Base-by-base conservation (phyloP, 2,797 vertebrate species). In the Semaprochilodus insignis region DNA sequence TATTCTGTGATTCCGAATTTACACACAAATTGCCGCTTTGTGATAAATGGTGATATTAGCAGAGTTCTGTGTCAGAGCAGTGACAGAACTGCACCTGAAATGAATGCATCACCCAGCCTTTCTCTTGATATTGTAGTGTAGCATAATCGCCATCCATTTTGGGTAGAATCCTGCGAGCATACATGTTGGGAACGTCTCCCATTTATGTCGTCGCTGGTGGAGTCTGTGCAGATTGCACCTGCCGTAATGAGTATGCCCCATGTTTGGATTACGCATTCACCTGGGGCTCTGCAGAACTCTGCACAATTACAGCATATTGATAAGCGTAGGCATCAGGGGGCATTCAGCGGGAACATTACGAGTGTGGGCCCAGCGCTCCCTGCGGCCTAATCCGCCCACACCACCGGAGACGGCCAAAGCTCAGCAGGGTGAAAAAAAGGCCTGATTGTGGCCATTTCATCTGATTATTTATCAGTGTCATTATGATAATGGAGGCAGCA, bases 401-500 rank as follows among this genome's bases (percentile, higher is more conserved):
- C 83, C 83, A 48, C 66, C 83, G 52, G 83, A 84, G 55, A 82
- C 34, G 55, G 76, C 44, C n/a, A 27, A 52, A 52, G 23, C 82
- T 40, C 4, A 62, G 34, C 19, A 57, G 23, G 3, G 21, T 23
- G 21, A 27, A 14, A 21, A n/a, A 31, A 72, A 36, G 15, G 69
- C 60, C 74, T 84, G 87, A 86, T 84, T 86, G 81, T 19, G 54
- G 80, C 83, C 78, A 86, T 84, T 88, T 86, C 81, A 78, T 85
- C 78, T 83, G 92, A 93, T 93, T 94, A 93, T 94, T 94, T 92
- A 93, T 90, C 91, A 86, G 77, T 91, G 90, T 91, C 93, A 95
- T 95, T 94, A 94, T 93, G 89, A 92, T 94, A 95, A 95, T 95
- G 93, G 92, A 93, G 85, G 93, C 87, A 87, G 86, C 90, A 91